A percentile compares a stretch with the other conserved stretches of the same genome.
Evolutionary conservation across 2,113 vertebrate genomes (phyloP).

Genomic region (Python bivittatus): DNA sequence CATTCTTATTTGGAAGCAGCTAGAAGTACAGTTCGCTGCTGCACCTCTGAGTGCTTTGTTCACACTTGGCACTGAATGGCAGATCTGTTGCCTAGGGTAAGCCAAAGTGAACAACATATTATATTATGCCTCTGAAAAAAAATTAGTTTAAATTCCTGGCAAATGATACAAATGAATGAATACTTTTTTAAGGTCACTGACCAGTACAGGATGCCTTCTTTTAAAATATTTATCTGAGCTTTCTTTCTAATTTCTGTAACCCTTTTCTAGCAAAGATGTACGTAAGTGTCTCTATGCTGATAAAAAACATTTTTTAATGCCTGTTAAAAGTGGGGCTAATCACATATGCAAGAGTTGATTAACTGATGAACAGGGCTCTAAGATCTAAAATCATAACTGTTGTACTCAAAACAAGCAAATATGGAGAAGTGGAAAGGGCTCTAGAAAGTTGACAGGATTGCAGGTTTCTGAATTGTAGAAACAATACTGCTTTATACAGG

Average conservation of each 20-base stretch:
- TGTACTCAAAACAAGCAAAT: not conserved
- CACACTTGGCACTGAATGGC: not conserved
- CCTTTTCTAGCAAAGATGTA: not conserved
- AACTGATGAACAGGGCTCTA: not conserved
- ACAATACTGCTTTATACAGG: not conserved
- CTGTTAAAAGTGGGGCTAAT: not conserved
- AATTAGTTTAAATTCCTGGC: accelerated
- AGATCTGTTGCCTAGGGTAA: not conserved
- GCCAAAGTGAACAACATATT: not conserved
- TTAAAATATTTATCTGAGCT: not conserved
- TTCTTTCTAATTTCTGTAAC: not conserved
- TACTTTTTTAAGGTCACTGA: no score
- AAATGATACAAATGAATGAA: not conserved
- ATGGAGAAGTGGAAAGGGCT: not conserved
- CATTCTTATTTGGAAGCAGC: not conserved
- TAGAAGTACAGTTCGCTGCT: not conserved
- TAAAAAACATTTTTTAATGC: not conserved
- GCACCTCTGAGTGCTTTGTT: not conserved
- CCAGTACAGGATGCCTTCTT: not conserved
- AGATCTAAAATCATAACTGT: not conserved
- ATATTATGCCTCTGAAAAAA: not conserved
- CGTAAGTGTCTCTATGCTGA: not conserved
- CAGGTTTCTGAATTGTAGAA: not conserved
- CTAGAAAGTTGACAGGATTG: not conserved
- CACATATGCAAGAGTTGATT: not conserved